A percentile compares a stretch with the other conserved stretches of the same genome.
phyloP scores from a whole-genome alignment of 2,113 vertebrate species.

The Micronycteris hirsuta region DNA sequence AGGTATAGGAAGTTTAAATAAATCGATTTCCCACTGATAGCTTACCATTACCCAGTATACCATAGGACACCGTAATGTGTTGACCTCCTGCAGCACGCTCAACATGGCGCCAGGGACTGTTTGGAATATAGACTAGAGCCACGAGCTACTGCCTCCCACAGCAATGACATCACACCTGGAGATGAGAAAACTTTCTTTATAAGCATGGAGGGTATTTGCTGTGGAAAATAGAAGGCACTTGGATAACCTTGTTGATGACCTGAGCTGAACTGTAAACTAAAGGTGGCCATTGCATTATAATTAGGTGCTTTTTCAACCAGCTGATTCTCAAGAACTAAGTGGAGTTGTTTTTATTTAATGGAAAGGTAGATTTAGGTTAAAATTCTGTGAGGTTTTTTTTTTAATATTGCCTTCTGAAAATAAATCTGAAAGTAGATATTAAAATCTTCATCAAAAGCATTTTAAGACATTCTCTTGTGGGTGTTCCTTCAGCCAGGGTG shows the following conservation, averaged over 20 bases:
- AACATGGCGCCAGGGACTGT: too few species aligned
- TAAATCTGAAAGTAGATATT: neutral
- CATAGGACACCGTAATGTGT: neutral
- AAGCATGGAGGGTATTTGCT: neutral
- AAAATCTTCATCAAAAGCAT: neutral
- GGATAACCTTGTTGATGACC: neutral
- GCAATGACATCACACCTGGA: neutral
- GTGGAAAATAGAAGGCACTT: neutral
- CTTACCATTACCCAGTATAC: neutral
- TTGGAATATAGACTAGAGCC: neutral
- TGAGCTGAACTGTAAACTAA: neutral
- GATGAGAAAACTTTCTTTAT: neutral
- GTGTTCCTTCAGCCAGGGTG: neutral
- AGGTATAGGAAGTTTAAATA: neutral
- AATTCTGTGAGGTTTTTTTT: neutral
- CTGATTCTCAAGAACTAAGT: neutral
- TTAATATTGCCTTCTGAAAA: neutral
- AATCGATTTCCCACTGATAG: neutral
- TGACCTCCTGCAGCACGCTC: neutral
- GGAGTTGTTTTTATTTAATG: neutral
- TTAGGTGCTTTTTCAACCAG: neutral
- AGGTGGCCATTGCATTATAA: neutral
- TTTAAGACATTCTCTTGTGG: neutral
- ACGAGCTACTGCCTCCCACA: neutral
- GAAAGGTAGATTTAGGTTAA: neutral